Evolutionary conservation across 2,113 vertebrate species (phyloP).

Genomic region (Oncorhynchus nerka): DNA sequence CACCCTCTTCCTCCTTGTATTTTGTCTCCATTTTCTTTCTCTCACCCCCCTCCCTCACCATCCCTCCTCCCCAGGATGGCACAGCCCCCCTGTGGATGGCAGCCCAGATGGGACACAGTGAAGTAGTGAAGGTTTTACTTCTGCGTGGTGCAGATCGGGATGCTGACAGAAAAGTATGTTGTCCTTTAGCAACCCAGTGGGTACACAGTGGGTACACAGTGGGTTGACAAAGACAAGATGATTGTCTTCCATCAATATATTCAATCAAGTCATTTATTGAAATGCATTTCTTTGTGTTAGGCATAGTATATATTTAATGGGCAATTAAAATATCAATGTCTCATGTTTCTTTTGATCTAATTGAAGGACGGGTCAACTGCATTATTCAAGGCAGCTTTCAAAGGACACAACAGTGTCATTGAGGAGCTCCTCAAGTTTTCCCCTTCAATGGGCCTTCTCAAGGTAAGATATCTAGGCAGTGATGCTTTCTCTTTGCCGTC

Average conservation of each 20-base stretch:
- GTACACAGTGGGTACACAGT: not conserved
- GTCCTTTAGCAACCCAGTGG: constrained; percentile 7
- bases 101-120: constrained; percentile 93
- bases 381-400: constrained; percentile 92
- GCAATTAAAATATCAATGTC: not conserved
- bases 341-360: constrained; percentile 20
- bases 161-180: constrained; percentile 79
- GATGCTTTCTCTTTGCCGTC: constrained; percentile 7
- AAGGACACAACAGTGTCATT: constrained; percentile 88
- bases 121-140: constrained; percentile 89
- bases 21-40: not conserved
- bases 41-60: not conserved
- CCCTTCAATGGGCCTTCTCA: constrained; percentile 87
- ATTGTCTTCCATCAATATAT: not conserved
- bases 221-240: too few species aligned
- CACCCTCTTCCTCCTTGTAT: not conserved
- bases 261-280: not conserved
- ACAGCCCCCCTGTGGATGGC: constrained; percentile 95
- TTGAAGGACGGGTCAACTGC: constrained; percentile 91
- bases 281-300: not conserved
- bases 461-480: constrained; percentile 72
- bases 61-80: constrained; percentile 78
- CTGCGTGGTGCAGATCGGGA: constrained; percentile 91
- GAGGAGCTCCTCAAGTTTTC: constrained; percentile 95
- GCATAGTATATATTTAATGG: constrained; percentile 8